Evolutionary conservation across 2,888 invertebrate species (phyloP).

Genomic region (Ophraella communa): DNA sequence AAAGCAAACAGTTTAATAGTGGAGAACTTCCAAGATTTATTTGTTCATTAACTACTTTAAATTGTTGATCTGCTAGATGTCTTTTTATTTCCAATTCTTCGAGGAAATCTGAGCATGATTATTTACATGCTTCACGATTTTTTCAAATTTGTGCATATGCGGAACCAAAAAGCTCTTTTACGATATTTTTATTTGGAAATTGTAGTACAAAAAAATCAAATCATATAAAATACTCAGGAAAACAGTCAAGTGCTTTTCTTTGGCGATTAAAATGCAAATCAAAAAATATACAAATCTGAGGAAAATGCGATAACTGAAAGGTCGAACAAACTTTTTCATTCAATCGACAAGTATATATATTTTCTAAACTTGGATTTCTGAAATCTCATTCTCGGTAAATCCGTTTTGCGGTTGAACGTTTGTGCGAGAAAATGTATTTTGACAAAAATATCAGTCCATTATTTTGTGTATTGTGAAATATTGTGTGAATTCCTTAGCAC

Average conservation of each 20-base stretch:
- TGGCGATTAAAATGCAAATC: slow-evolving; percentile 27
- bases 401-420: slow-evolving; percentile 18
- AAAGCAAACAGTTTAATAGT: too few relatives aligned
- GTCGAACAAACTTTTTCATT: slow-evolving; percentile 26
- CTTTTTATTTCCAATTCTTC: too few relatives aligned
- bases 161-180: too few relatives aligned
- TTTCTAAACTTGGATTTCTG: slow-evolving; percentile 25
- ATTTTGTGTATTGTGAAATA: background rate
- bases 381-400: slow-evolving; percentile 19
- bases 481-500: background rate
- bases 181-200: too few relatives aligned
- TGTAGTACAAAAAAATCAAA: too few relatives aligned
- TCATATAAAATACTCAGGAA: too few relatives aligned
- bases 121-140: too few relatives aligned
- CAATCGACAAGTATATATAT: slow-evolving; percentile 14
- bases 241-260: slow-evolving; percentile 20
- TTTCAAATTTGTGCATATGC: too few relatives aligned
- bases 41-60: too few relatives aligned
- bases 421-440: slow-evolving; percentile 10
- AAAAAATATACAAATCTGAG: slow-evolving; percentile 13
- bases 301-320: slow-evolving; percentile 26
- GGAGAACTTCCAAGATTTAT: too few relatives aligned
- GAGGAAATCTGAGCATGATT: too few relatives aligned
- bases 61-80: too few relatives aligned
- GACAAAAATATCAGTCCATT: background rate